Conservation (phyloP, 1,140 invertebrate species). For the Stratiolaelaps scimitus region DNA sequence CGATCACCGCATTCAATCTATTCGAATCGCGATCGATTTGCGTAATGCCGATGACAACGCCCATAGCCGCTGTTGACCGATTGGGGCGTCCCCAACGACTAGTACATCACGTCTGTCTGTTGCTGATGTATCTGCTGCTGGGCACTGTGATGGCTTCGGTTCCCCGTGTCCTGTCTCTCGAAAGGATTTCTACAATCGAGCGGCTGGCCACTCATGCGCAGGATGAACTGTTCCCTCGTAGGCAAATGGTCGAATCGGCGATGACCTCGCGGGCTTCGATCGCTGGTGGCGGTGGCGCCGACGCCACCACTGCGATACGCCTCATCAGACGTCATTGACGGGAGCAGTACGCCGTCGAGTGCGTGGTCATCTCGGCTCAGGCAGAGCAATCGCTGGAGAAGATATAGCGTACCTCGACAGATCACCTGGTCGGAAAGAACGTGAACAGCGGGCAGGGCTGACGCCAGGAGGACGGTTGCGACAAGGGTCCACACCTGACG, state of each 20-base stretch:
- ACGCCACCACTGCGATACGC: too few relatives aligned
- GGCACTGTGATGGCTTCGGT: too few relatives aligned
- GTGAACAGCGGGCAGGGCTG: slow-evolving; percentile 1
- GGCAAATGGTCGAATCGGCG: neutral
- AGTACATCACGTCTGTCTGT: slow-evolving; percentile 19
- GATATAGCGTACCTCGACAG: slow-evolving; percentile 22
- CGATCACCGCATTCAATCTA: too few relatives aligned
- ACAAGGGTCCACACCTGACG: slow-evolving; percentile 19
- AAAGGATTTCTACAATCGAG: neutral
- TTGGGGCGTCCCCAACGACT: too few relatives aligned
- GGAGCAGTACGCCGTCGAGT: neutral
- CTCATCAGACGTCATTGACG: neutral
- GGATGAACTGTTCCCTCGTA: slow-evolving; percentile 11
- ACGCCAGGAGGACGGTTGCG: neutral
- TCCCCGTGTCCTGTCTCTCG: too few relatives aligned
- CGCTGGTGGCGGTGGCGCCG: too few relatives aligned
- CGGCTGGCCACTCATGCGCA: neutral
- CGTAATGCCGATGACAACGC: too few relatives aligned
- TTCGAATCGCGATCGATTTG: too few relatives aligned
- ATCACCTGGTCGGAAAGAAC: slow-evolving; percentile 9
- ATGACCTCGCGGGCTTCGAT: too few relatives aligned
- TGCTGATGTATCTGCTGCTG: neutral
- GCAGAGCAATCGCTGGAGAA: neutral
- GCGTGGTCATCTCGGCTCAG: neutral
- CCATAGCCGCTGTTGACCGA: too few relatives aligned